phyloP scores from a whole-genome alignment of 2,113 vertebrate genomes.

The Cyprinodon brontotheroides region DNA sequence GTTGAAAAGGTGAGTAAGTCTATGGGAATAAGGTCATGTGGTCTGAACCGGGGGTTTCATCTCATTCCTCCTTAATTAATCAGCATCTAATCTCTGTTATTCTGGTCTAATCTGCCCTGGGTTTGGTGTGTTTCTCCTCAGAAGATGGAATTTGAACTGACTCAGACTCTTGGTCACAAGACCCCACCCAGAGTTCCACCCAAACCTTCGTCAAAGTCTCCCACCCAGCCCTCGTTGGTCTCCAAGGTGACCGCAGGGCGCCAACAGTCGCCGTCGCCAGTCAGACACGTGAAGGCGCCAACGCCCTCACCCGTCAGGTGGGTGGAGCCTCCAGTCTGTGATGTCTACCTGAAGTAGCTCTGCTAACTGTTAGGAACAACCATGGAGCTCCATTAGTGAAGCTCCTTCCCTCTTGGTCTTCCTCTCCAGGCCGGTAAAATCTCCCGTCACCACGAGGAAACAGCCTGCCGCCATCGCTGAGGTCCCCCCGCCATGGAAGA shows the following conservation, averaged over 20 bases:
- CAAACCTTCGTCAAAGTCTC: conserved; percentile 90
- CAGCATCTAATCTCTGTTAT: not conserved
- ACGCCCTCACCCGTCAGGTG: conserved; percentile 92
- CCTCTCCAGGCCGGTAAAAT: conserved; percentile 89
- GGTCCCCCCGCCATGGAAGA: conserved; percentile 93
- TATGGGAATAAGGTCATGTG: not conserved
- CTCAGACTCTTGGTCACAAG: conserved; percentile 89
- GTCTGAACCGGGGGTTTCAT: not conserved
- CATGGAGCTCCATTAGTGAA: not conserved
- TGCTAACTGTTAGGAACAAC: not conserved
- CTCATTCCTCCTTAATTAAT: not conserved
- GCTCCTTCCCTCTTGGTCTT: conserved; percentile 79
- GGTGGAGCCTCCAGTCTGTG: conserved; percentile 19
- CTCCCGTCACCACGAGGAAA: conserved; percentile 83
- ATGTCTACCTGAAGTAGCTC: not conserved
- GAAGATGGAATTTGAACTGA: conserved; percentile 84
- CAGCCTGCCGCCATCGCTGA: conserved; percentile 67
- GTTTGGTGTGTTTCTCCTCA: conserved; percentile 47
- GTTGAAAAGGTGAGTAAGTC: conserved; percentile 85
- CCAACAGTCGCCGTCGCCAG: conserved; percentile 94
- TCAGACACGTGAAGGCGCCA: conserved; percentile 93
- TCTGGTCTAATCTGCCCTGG: not conserved
- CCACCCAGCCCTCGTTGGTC: conserved; percentile 81
- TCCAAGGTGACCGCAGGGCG: conserved; percentile 84
- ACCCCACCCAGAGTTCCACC: conserved; percentile 91